Evolutionary conservation across 2,113 vertebrate genomes (phyloP).

Genomic region (Ptyas mucosa): DNA sequence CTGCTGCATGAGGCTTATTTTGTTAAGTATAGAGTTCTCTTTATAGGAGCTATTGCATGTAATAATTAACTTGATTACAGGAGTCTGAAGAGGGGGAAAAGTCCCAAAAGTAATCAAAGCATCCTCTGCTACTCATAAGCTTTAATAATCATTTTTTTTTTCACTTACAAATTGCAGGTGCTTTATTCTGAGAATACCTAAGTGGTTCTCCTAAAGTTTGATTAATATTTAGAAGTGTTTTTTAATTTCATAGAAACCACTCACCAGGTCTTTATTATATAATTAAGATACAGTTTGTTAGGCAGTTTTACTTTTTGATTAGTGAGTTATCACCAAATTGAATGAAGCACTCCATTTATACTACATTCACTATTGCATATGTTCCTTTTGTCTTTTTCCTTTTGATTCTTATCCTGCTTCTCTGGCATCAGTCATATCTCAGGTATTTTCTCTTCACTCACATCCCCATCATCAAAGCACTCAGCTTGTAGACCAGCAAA

Average conservation of each 20-base stretch:
- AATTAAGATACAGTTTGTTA: conserved; percentile 30
- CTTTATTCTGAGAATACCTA: conserved; percentile 39
- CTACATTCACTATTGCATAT: not conserved
- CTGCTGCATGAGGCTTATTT: conserved; percentile 18
- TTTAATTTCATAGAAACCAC: conserved; percentile 49
- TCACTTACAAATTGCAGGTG: conserved; percentile 54
- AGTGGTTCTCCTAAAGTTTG: conserved; percentile 54
- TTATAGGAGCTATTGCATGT: conserved; percentile 45
- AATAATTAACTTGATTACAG: conserved; percentile 65
- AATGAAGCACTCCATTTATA: conserved; percentile 33
- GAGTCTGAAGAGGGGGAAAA: conserved; percentile 44
- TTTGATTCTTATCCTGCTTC: not conserved
- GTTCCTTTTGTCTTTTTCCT: not conserved
- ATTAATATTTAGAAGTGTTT: conserved; percentile 56
- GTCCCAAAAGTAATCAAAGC: conserved; percentile 53
- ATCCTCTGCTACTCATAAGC: conserved; percentile 34
- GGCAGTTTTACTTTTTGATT: conserved; percentile 63
- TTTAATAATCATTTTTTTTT: conserved; percentile 44
- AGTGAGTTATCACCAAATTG: conserved; percentile 56
- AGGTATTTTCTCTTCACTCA: not conserved
- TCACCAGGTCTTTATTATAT: conserved; percentile 65
- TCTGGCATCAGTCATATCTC: not conserved
- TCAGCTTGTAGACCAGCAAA: not conserved
- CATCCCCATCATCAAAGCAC: not conserved
- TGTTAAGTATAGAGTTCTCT: conserved; percentile 48